Evolutionary conservation across 2,888 invertebrate genomes (phyloP).

Genomic region (Cerceris rybyensis): DNA sequence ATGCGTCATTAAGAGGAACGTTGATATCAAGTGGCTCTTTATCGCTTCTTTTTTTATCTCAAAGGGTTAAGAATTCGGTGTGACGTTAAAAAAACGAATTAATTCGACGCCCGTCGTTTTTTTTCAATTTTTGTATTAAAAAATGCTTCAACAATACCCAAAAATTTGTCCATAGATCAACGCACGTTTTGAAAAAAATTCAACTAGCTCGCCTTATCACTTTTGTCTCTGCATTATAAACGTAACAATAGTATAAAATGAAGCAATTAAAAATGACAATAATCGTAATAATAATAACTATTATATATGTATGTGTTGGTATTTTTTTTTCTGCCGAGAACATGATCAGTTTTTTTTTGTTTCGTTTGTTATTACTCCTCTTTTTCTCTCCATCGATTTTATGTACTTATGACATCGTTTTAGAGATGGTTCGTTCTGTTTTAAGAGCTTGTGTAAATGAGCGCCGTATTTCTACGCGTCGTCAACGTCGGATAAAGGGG

Average conservation of each 20-base stretch:
- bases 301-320: neutral
- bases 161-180: slow-evolving; percentile 74
- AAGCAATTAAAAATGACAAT: slow-evolving; percentile 71
- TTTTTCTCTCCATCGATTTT: no score
- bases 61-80: slow-evolving; percentile 7
- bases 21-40: no score
- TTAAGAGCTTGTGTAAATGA: slow-evolving; percentile 43
- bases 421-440: slow-evolving; percentile 3
- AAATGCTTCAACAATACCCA: slow-evolving; percentile 77
- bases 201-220: slow-evolving; percentile 65
- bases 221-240: slow-evolving; percentile 71
- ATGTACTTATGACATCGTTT: slow-evolving; percentile 39
- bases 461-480: slow-evolving; percentile 61
- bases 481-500: slow-evolving; percentile 62
- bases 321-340: neutral
- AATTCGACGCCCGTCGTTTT: slow-evolving; percentile 52
- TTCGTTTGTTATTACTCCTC: slow-evolving; percentile 1
- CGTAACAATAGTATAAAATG: slow-evolving; percentile 77
- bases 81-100: slow-evolving; percentile 28
- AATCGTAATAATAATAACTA: slow-evolving; percentile 43
- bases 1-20: no score
- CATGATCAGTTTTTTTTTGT: slow-evolving; percentile 26
- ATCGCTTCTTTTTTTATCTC: no score
- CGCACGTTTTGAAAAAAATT: slow-evolving; percentile 71
- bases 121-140: slow-evolving; percentile 75